Percentiles rank a stretch among this genome's conserved stretches.
phyloP scores from a whole-genome alignment of 2,113 vertebrate species.

The Pelecanoides urinatrix region DNA sequence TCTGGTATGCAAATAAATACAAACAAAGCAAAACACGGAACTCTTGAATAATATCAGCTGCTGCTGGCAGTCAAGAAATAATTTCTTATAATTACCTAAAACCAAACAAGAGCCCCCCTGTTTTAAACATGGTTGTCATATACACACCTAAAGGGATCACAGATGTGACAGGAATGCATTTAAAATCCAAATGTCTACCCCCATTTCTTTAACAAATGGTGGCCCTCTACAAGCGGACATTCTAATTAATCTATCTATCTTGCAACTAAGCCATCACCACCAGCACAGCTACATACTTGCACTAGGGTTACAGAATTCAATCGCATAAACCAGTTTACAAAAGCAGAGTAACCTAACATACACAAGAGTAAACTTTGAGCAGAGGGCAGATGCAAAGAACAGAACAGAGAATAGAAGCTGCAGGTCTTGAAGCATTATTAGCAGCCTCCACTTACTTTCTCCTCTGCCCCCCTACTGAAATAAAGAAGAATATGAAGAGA shows the following conservation, averaged over 20 bases:
- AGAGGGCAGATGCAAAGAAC: neutral
- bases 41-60: conserved; percentile 67
- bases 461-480: neutral
- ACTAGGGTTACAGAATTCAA: conserved; percentile 57
- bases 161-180: neutral
- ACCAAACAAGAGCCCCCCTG: neutral
- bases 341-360: conserved; percentile 31
- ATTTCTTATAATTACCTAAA: conserved; percentile 31
- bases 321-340: conserved; percentile 55
- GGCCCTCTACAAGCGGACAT: neutral
- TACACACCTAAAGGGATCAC: neutral
- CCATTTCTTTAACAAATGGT: neutral
- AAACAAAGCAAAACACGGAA: conserved; percentile 63
- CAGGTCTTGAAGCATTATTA: conserved; percentile 13
- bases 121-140: neutral
- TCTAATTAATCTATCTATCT: conserved; percentile 48
- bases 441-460: neutral
- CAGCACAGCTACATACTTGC: conserved; percentile 14
- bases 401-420: neutral
- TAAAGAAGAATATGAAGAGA: neutral
- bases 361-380: neutral
- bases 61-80: conserved; percentile 53
- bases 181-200: neutral
- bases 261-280: conserved; percentile 18
- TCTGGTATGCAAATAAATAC: conserved; percentile 73